Evolutionary conservation across 2,113 vertebrate species (phyloP), one percentile per base, ranked within the genome.

Genomic region (Pachycephala philippinensis): DNA sequence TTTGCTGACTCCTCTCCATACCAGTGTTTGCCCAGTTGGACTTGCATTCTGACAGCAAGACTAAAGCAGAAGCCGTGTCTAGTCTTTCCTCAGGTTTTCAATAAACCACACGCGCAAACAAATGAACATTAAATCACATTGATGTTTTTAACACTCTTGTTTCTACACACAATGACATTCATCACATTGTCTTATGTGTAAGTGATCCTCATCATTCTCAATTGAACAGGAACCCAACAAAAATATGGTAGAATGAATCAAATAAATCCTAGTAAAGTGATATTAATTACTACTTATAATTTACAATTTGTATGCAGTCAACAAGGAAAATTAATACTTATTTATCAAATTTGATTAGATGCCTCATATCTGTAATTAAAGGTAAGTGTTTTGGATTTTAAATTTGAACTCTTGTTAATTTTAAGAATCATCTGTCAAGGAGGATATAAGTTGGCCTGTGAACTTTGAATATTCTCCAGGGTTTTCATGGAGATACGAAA

Each of bases 321-420:
- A 63, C 39, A 87, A 68, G 70, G 23, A 89, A 87, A 94, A 95
- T 87, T 76, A 93, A 87, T 87, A 78, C 24, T 78, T 84, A 93
- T 94, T 92, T 92, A 95, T 94, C n/a, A 84, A 47, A 87, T 89
- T 64, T 94, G 61, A 95, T 96, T 95, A 96, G 87, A 79, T 85
- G 61, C 1, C n/a, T 96, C n/a, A 45, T 64, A 87, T 70, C 74
- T 87, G 33, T 74, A 94, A 97, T 95, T 91, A 95, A 92, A 95
- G 28, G 23, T 89, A 96, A 92, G 94, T 95, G 84, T 35, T 91
- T 95, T 56, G 68, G 77, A 89, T 92, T 95, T 95, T 57, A 79
- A 87, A 95, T 87, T 69, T 87, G 28, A 61, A 56, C 57, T 91
- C 45, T 42, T 75, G n/a, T 71, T 84, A 92, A 78, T 87, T 95